Evolutionary conservation across 2,113 vertebrate genomes (phyloP).

Genomic region (Callospermophilus lateralis): DNA sequence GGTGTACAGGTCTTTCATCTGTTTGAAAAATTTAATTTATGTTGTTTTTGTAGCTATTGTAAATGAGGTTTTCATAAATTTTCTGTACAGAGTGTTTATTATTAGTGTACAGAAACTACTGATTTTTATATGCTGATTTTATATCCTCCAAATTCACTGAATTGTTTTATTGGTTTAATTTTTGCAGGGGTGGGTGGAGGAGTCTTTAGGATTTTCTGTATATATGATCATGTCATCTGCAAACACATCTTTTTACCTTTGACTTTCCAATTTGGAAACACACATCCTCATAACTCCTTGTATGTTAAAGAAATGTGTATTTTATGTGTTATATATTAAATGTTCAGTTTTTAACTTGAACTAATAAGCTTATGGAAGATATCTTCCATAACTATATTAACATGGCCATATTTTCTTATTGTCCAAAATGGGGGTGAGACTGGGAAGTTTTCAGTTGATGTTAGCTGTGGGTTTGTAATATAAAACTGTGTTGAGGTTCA

Average conservation of each 20-base stretch:
- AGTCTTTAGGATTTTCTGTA: background rate
- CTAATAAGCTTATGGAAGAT: background rate
- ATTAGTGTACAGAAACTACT: background rate
- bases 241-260: background rate
- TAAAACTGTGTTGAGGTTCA: background rate
- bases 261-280: background rate
- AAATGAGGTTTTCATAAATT: background rate
- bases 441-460: background rate
- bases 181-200: background rate
- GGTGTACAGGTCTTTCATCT: background rate
- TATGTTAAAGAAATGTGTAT: background rate
- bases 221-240: background rate
- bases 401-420: constrained; percentile 29
- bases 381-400: background rate
- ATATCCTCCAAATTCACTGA: background rate
- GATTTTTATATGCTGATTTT: background rate
- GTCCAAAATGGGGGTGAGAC: background rate
- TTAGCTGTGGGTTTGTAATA: background rate
- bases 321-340: background rate
- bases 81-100: background rate
- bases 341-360: background rate
- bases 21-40: background rate
- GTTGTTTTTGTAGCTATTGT: background rate
- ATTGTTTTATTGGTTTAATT: background rate
- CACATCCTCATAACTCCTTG: background rate